Base-by-base conservation (phyloP, 2,888 invertebrate species). In the Cacoxenus indagator region DNA sequence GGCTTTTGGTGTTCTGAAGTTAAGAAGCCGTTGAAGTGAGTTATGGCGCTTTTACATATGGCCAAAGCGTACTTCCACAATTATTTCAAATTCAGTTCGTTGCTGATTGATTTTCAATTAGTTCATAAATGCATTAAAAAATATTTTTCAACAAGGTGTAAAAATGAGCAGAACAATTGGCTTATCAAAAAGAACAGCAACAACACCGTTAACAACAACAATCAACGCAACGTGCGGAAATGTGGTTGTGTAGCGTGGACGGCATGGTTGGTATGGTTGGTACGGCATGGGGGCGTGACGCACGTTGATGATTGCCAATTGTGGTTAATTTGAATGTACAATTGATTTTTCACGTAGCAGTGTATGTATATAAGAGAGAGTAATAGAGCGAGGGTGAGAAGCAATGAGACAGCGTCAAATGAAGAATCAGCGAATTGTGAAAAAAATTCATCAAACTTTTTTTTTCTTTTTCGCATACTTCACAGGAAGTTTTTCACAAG, bases 311-410 rank as follows among this genome's bases (percentile, higher is more conserved):
- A 67, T 62, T 67, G 61, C 51, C 61, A 67, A 67, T 67, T 61
- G 67, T 54, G 67, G 67, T 67, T 67, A 61, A 62, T 67, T 61
- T 67, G 54, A 67, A 67, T 67, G 61, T 62, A 62, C 67, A 67
- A 67, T 67, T 67, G 66, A 66, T 66, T 66, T 66, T 19, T 19
- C 17, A 61, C 6, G 4, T 22, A 22, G 51, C 51, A 37, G 37
- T 37, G 37, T 31, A 9, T 37, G 37, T 14, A 37, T 37, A 37
- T 22, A 51, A 19, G 8, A 22, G 8, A 6, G 51, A 51, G 1
- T 11, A 51, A 1, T 11, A 51, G 2, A 19, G 17, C 11, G 17
- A 2, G 6, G 17, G 5, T n/a, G 17, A n/a, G 4, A 19, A 48
- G 1, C 3, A 48, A 19, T 19, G 19, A 22, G 19, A 14, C 4